Percentiles rank a stretch among this genome's conserved stretches.
These are phyloP conservation scores for Xanthostigma xanthostigma DNA, from an alignment of 2,888 invertebrate species.

Conservation along the genomic window DNA sequence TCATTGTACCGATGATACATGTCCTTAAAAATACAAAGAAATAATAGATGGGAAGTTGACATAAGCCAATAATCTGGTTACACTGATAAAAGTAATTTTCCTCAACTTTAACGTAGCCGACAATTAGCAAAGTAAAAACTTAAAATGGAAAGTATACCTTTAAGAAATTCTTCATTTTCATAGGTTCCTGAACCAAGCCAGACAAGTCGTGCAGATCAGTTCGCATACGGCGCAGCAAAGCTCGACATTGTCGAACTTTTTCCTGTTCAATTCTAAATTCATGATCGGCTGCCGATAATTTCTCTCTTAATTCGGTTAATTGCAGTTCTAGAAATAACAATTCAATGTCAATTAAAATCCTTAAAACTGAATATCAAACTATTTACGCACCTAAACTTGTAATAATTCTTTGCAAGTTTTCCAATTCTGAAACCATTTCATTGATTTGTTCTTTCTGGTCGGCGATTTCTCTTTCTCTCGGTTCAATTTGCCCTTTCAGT, in stretches of 20 bases:
- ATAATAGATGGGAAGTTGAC: too few species aligned
- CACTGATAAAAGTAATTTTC: too few species aligned
- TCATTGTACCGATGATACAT: conserved; percentile 57
- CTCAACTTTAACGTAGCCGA: too few species aligned
- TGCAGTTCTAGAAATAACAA: conserved; percentile 45
- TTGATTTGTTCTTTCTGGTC: conserved; percentile 67
- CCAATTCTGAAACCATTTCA: conserved; percentile 72
- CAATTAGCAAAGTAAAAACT: not conserved
- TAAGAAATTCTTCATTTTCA: conserved; percentile 38
- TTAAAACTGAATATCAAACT: not conserved
- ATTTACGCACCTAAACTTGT: conserved; percentile 34
- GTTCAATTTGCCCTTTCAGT: conserved; percentile 66
- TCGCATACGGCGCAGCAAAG: conserved; percentile 56
- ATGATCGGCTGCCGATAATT: conserved; percentile 52
- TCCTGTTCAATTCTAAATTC: conserved; percentile 52
- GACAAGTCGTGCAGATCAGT: conserved; percentile 70
- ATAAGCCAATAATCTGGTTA: too few species aligned
- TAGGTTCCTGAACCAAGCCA: conserved; percentile 61
- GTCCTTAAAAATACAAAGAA: conserved; percentile 26
- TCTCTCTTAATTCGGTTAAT: conserved; percentile 61
- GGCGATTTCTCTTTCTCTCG: conserved; percentile 70
- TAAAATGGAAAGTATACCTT: conserved; percentile 28
- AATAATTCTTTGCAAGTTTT: conserved; percentile 62
- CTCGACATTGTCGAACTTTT: conserved; percentile 42
- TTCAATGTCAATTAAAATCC: conserved; percentile 7